Conservation (phyloP, 2,797 vertebrate species). For the Eleutherodactylus coqui region DNA sequence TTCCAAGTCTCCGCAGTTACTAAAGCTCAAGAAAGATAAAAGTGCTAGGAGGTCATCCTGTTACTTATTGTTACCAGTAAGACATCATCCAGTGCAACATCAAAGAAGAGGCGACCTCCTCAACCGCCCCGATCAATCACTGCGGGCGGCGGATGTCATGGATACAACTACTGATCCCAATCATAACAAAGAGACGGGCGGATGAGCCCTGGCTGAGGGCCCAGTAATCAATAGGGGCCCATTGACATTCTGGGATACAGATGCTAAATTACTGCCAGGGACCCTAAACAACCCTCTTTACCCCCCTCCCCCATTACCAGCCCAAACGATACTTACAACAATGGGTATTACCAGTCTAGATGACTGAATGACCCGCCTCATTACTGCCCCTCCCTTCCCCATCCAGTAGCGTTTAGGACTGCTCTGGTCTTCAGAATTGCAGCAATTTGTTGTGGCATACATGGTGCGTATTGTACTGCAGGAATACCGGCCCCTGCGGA, state of each 20-base stretch:
- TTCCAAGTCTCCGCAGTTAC: conserved; percentile 6
- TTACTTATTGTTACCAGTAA: neutral
- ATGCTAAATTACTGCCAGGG: no score
- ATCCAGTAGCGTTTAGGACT: no score
- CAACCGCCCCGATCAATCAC: neutral
- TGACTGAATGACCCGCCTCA: no score
- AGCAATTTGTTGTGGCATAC: no score
- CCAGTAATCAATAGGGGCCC: neutral
- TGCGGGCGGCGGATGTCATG: no score
- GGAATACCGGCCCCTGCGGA: no score
- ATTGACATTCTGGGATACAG: no score
- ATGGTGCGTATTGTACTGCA: no score
- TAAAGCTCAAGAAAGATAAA: neutral
- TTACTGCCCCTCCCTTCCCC: no score
- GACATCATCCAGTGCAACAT: neutral
- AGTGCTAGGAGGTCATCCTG: neutral
- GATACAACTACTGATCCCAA: neutral
- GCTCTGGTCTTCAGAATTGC: no score
- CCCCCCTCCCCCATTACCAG: neutral
- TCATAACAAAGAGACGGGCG: neutral
- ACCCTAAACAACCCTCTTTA: no score
- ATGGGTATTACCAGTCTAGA: neutral
- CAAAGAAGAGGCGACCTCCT: neutral
- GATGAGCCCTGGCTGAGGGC: neutral
- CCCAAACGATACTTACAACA: neutral